Evolutionary conservation across 2,113 vertebrate genomes (phyloP), one percentile per base, ranked within the genome.

Genomic region (Penelope pileata): DNA sequence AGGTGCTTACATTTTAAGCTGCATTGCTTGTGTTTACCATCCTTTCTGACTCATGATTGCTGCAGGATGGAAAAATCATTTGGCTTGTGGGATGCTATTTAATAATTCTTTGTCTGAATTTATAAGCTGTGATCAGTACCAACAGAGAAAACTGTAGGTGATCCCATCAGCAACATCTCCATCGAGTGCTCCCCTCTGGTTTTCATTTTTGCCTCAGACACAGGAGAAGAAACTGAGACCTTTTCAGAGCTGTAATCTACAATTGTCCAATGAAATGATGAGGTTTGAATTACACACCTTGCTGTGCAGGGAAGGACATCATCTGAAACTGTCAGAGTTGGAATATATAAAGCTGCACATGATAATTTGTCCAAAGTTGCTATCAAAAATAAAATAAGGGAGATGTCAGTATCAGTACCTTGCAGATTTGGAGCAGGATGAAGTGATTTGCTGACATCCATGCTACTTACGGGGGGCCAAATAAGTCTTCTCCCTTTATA

Each of bases 371-470:
- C 42, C 62, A 40, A 53, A 82, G 45, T 42, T 82, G 74, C 78
- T 80, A 53, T 86, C 66, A 59, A 82, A 93, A 96, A 50, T 51
- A 94, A 94, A 94, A 81, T 58, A 83, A 88, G 23, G 29, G 47
- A 38, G 29, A 59, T 78, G 23, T 64, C n/a, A 66, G 58, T 72
- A 50, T 86, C 82, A 83, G 60, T 50, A 90, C 48, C 48, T 87
- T 42, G 18, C 67, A 77, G 87, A 93, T 94, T 96, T 92, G 91
- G 68, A 84, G 76, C 80, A 67, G 78, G 69, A 75, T 86, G 54
- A 77, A 88, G 59, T 42, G 72, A 87, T 95, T 95, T 73, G 16
- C 73, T 16, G 80, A 89, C 67, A 58, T 83, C 73, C 15, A 7
- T 21, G 30, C 38, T 53, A 36, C 47, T 50, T 69, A 32, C 45